Base-by-base conservation (phyloP, 2,797 vertebrate species). In the Hippopotamyrus pictus region DNA sequence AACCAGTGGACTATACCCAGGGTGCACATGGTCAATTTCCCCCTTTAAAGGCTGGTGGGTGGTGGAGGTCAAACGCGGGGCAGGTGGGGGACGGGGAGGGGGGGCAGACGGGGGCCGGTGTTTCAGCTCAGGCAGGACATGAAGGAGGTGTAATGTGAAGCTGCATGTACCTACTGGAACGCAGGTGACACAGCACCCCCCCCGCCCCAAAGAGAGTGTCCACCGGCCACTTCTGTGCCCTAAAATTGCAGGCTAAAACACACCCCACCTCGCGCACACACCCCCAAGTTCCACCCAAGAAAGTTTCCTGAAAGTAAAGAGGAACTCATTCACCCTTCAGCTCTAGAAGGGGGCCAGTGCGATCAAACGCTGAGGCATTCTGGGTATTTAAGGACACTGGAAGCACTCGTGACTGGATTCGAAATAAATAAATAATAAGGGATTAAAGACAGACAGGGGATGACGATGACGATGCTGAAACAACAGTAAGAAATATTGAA, bases 201-300 rank as follows among this genome's bases (percentile, higher is more conserved):
- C 51, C 65, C 93, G 92, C 93, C 62, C 85, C 91, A 90, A 92
- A 90, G 17, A 48, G 1, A 44, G 7, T 17, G 0, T 11, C 48
- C 22, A 12, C 9, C 62, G 44, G 25, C 69, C 29, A 8, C 48
- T 93, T 92, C 91, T 93, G 93, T 92, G 44, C 8, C 19, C 90
- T 90, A 90, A 93, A 95, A 95, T 95, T 95, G 94, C 95, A 50
- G 91, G 91, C 91, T 65, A 92, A 93, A 91, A 94, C 93, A 88
- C 91, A 93, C 94, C 92, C 92, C 93, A 92, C 93, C 5, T 7
- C 79, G 2, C 0, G 1, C n/a, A 19, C 79, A 9, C 4, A 48
- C 46, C 92, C 44, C 94, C 93, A 91, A 93, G 25, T 5, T 29
- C 62, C 62, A 29, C 62, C 9, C 62, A 65, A 65, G 73, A 93